phyloP scores from a whole-genome alignment of 2,797 vertebrate genomes.

The Toxotes lorentzi region DNA sequence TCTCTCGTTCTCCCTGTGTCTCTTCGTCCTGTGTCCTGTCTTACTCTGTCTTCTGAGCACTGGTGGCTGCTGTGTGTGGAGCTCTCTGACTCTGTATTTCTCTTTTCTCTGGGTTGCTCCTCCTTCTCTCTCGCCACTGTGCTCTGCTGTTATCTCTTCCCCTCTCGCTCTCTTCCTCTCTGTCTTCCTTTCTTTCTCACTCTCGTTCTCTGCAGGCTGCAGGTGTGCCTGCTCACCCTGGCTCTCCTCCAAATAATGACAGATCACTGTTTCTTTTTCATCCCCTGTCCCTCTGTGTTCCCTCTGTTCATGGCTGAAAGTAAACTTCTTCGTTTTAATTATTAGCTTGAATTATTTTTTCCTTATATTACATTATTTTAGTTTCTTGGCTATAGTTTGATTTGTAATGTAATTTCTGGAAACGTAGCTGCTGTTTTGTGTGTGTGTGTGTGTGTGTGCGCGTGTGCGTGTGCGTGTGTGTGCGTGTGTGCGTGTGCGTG shows the following conservation, averaged over 20 bases:
- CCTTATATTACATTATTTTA: neutral
- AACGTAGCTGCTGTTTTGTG: conserved; percentile 22
- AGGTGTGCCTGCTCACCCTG: conserved; percentile 59
- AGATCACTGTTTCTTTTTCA: conserved; percentile 20
- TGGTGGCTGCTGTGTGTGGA: conserved; percentile 45
- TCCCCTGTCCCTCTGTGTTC: neutral
- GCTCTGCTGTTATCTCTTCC: conserved; percentile 29
- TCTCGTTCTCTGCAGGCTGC: conserved; percentile 43
- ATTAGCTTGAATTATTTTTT: neutral
- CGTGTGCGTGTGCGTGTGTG: conserved; percentile 38
- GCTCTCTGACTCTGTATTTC: conserved; percentile 37
- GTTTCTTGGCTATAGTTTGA: neutral
- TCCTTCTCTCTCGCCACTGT: conserved; percentile 54
- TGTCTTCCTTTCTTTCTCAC: conserved; percentile 22
- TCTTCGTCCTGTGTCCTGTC: conserved; percentile 1
- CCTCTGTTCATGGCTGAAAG: conserved; percentile 1
- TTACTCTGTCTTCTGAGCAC: conserved; percentile 17
- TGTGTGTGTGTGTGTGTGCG: conserved; percentile 34
- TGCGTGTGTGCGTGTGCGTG: conserved; percentile 42
- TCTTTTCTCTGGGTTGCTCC: conserved; percentile 60
- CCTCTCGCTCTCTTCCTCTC: conserved; percentile 7
- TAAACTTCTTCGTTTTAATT: neutral
- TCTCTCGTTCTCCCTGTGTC: conserved; percentile 1
- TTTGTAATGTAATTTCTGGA: neutral
- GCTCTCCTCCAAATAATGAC: conserved; percentile 37